Conservation (phyloP, 2,888 invertebrate species). For the Nomada ferruginata region DNA sequence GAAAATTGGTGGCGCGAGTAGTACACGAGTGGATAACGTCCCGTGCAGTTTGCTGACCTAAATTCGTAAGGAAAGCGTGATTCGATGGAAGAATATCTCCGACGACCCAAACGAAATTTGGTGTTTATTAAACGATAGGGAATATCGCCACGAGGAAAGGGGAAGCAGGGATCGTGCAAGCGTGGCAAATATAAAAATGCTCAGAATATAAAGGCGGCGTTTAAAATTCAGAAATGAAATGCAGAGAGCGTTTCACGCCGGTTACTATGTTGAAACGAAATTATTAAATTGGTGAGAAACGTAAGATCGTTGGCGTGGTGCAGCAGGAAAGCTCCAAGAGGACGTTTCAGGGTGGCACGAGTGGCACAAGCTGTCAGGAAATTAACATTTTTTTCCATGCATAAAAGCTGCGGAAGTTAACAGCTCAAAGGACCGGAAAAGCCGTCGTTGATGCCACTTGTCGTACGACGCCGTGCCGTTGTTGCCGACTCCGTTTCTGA, state of each 20-base stretch:
- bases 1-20: not conserved
- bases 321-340: constrained; percentile 28
- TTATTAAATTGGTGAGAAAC: constrained; percentile 30
- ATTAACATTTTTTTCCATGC: constrained; percentile 62
- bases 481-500: constrained; percentile 44
- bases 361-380: constrained; percentile 51
- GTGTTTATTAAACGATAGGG: too few species aligned
- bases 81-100: too few species aligned
- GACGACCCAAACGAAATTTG: too few species aligned
- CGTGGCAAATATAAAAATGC: not conserved
- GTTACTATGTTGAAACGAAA: constrained; percentile 1
- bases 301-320: constrained; percentile 21
- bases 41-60: too few species aligned
- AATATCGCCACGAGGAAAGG: not conserved
- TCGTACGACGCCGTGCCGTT: constrained; percentile 42
- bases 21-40: too few species aligned
- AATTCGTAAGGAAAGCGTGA: too few species aligned
- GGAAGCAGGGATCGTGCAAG: not conserved
- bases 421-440: constrained; percentile 61
- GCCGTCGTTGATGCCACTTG: constrained; percentile 58
- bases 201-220: not conserved
- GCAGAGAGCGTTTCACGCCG: not conserved
- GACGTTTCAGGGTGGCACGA: constrained; percentile 44
- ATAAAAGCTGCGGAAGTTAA: constrained; percentile 55
- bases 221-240: not conserved